A percentile compares a stretch with the other conserved stretches of the same genome.
These are phyloP conservation scores for Phanerotoma sp. DNA, from an alignment of 2,888 invertebrate genomes.

Conservation along the genomic window DNA sequence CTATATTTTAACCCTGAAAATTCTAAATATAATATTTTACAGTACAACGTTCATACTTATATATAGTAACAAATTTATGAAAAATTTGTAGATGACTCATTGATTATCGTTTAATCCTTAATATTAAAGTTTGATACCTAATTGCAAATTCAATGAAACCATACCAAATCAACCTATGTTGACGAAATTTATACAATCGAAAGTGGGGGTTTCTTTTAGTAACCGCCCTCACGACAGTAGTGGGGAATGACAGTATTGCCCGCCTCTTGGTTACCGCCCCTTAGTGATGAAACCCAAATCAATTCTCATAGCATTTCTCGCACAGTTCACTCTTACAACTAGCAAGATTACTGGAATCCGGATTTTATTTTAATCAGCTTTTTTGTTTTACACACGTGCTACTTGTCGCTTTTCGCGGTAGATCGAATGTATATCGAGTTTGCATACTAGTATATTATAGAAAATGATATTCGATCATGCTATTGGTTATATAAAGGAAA, in stretches of 20 bases:
- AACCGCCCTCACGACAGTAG: conserved; percentile 5
- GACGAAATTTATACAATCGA: conserved; percentile 10
- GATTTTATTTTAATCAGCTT: background rate
- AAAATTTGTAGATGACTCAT: too few relatives aligned
- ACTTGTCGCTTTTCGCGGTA: background rate
- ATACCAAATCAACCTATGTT: background rate
- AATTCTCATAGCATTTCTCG: conserved; percentile 31
- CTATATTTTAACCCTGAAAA: too few relatives aligned
- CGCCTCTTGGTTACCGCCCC: conserved; percentile 23
- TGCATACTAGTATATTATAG: too few relatives aligned
- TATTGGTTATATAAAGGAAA: too few relatives aligned
- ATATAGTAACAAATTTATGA: too few relatives aligned
- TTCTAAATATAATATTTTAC: too few relatives aligned
- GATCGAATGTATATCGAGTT: background rate
- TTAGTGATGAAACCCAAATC: conserved; percentile 38
- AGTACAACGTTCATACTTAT: too few relatives aligned
- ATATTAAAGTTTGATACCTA: background rate
- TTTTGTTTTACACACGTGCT: background rate
- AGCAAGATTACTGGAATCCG: background rate
- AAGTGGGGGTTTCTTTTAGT: conserved; percentile 6
- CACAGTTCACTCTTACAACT: conserved; percentile 9
- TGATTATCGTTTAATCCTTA: too few relatives aligned
- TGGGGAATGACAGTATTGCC: conserved; percentile 14
- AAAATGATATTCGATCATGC: too few relatives aligned
- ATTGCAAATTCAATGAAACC: background rate